Percentiles rank a stretch among this genome's conserved stretches.
Conservation (phyloP, 2,113 vertebrate genomes). For the Petroica traversi region DNA sequence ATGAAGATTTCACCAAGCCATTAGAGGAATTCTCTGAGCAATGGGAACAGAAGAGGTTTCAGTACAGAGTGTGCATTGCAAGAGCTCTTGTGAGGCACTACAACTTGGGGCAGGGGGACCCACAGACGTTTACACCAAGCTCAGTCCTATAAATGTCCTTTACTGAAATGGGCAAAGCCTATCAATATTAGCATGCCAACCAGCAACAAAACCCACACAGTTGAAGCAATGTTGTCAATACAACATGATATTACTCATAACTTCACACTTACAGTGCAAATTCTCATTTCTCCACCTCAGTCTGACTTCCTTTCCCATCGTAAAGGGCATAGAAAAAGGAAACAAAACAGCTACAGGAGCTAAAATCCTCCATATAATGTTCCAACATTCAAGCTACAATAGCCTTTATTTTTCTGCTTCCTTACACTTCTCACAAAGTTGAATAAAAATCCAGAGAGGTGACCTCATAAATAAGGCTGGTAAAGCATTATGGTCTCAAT, state of each 20-base stretch:
- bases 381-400: neutral
- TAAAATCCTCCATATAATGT: neutral
- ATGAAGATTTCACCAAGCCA: neutral
- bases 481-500: neutral
- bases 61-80: neutral
- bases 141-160: neutral
- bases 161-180: neutral
- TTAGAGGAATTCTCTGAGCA: neutral
- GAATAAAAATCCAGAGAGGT: neutral
- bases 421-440: neutral
- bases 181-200: neutral
- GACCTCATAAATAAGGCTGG: neutral
- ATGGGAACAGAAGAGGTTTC: neutral
- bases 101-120: neutral
- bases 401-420: neutral
- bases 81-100: neutral
- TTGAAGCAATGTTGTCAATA: neutral
- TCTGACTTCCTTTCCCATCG: neutral
- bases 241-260: neutral
- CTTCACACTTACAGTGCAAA: neutral
- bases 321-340: neutral
- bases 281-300: neutral
- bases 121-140: neutral
- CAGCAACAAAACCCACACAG: neutral
- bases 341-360: neutral